phyloP scores from a whole-genome alignment of 2,113 vertebrate species.

The Puma concolor region DNA sequence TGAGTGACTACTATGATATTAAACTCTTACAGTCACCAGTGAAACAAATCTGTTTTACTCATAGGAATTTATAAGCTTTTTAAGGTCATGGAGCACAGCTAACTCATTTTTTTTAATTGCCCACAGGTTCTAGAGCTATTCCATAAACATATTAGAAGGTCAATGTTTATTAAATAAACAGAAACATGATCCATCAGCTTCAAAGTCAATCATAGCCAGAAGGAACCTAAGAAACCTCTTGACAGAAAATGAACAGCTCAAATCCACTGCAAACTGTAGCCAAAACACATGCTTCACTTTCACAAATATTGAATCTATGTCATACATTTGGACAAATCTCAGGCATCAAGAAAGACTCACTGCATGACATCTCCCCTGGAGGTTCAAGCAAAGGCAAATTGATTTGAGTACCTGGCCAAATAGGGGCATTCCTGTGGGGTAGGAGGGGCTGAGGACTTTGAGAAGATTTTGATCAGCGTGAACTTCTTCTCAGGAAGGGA shows the following conservation, averaged over 20 bases:
- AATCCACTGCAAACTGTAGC: background rate
- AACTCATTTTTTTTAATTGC: background rate
- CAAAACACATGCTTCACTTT: background rate
- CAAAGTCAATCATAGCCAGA: slow-evolving; percentile 34
- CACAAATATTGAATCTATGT: slow-evolving; percentile 52
- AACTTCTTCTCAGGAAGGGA: slow-evolving; percentile 28
- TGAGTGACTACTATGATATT: background rate
- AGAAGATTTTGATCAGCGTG: slow-evolving; percentile 39
- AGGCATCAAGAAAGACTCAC: slow-evolving; percentile 25
- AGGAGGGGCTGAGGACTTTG: slow-evolving; percentile 27
- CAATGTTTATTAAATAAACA: slow-evolving; percentile 48
- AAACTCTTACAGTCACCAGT: background rate
- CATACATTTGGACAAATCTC: slow-evolving; percentile 38
- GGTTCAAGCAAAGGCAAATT: slow-evolving; percentile 62
- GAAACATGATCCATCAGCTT: slow-evolving; percentile 1
- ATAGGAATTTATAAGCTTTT: background rate
- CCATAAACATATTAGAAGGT: background rate
- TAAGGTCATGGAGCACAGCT: background rate
- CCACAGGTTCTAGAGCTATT: background rate
- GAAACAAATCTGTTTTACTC: background rate
- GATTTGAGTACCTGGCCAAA: slow-evolving; percentile 43
- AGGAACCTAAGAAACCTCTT: background rate
- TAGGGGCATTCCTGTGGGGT: background rate
- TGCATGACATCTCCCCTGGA: slow-evolving; percentile 24
- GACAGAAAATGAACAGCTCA: slow-evolving; percentile 20